These are phyloP conservation scores for Abrostola triplasia DNA, from an alignment of 2,888 invertebrate species.

Conservation along the genomic window DNA sequence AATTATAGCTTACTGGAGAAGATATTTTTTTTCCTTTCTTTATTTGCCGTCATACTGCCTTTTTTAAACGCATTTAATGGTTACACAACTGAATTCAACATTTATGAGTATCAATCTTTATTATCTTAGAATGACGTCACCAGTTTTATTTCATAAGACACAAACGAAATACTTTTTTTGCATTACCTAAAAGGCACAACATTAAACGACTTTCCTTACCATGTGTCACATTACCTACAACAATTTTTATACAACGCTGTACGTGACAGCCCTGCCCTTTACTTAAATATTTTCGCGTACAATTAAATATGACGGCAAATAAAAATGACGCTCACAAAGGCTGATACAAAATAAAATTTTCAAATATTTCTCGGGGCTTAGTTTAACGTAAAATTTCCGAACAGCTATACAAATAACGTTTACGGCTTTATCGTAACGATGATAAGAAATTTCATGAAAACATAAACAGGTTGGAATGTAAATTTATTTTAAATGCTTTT, in stretches of 20 bases:
- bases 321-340: constrained; percentile 31
- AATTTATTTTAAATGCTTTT: constrained; percentile 36
- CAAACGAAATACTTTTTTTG: no score
- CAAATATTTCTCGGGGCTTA: constrained; percentile 21
- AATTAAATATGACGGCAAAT: constrained; percentile 26
- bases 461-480: constrained; percentile 44
- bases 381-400: constrained; percentile 38
- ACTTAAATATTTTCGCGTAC: constrained; percentile 22
- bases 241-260: constrained; percentile 5
- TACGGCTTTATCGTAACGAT: constrained; percentile 49
- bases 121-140: no score
- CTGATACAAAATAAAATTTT: constrained; percentile 19
- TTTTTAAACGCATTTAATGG: no score
- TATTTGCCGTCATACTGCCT: no score
- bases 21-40: no score
- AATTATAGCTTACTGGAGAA: no score
- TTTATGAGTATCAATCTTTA: no score
- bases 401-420: constrained; percentile 51
- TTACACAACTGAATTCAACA: no score
- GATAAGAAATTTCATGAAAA: constrained; percentile 56
- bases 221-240: constrained; percentile 2
- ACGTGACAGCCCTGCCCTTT: constrained; percentile 15
- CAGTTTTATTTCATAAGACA: no score
- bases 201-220: constrained; percentile 1
- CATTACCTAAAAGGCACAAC: neutral